Percentiles rank a stretch among this genome's conserved stretches.
Conservation (phyloP, 1,140 invertebrate genomes). For the Sycophaga agraensis region DNA sequence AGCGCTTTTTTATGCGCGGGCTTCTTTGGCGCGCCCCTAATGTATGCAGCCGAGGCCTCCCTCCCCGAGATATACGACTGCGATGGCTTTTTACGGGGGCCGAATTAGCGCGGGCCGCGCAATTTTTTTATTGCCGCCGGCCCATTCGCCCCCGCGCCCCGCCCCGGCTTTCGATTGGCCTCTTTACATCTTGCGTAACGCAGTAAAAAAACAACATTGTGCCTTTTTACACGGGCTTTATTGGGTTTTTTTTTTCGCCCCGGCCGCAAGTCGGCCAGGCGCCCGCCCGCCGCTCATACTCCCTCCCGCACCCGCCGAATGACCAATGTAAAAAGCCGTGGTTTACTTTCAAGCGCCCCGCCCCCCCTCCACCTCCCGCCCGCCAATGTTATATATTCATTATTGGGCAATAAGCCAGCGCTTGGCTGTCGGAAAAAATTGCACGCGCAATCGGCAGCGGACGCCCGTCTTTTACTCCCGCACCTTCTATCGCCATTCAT, state of each 20-base stretch:
- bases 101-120: slow-evolving; percentile 13
- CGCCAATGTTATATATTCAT: slow-evolving; percentile 4
- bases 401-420: slow-evolving; percentile 1
- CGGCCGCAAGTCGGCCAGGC: not conserved
- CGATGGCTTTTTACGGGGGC: not conserved
- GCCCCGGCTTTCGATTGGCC: slow-evolving; percentile 4
- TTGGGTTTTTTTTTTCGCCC: slow-evolving; percentile 6
- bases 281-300: not conserved
- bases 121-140: slow-evolving; percentile 14
- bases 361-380: too few species aligned
- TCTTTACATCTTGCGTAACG: slow-evolving; percentile 16
- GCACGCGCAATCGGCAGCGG: too few species aligned
- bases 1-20: slow-evolving; percentile 31
- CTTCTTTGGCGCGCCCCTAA: not conserved
- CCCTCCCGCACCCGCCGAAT: too few species aligned
- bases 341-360: not conserved
- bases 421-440: too few species aligned
- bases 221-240: slow-evolving; percentile 3
- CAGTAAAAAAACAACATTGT: slow-evolving; percentile 22
- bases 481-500: too few species aligned
- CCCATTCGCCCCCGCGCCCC: not conserved
- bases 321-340: slow-evolving; percentile 3
- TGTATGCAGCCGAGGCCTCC: not conserved
- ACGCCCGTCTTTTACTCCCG: too few species aligned
- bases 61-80: slow-evolving; percentile 16